Base-by-base conservation (phyloP, 2,888 invertebrate genomes). In the Ennomos erosarius region DNA sequence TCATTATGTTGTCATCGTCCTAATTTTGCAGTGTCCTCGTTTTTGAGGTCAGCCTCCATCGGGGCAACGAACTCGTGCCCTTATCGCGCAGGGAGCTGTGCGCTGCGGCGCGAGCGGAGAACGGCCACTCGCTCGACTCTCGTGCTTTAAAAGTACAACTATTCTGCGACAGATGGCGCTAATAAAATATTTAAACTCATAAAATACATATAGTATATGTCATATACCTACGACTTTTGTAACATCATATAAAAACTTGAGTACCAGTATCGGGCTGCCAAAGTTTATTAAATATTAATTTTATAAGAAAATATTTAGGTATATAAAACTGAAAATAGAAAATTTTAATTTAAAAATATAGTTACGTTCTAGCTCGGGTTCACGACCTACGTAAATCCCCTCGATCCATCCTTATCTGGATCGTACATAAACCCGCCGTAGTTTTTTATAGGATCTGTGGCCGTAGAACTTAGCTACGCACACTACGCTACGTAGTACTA, bases 1-100 rank as follows among this genome's bases (percentile, higher is more conserved):
- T 85, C 92, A 82, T 91, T 91, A 87, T 84, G 92, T 89, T 90
- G 90, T 88, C 91, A 90, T 86, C 90, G 92, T 88, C 90, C 90
- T 89, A 93, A 92, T 92, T 93, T 93, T 93, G 93, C 93, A 93
- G 93, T 94, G 94, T 94, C 94, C 94, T 94, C 94, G 94, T 94
- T 94, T 94, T 94, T 94, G 94, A 94, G 94, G 94, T 94, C 94
- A 94, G 93, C 93, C 87, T 89, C 88, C 92, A 90, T 88, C 86
- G 88, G 93, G 84, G 90, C 92, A 90, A 90, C 92, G 93, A 93
- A 92, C 93, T 85, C 88, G 81, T 90, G 92, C 92, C 92, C 92
- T 92, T 92, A 92, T 91, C 88, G 89, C 86, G 83, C 82, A 72
- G 83, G 81, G 81, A 79, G 76, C 70, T 67, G 78, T 74, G 81